Conservation (phyloP, 2,888 invertebrate species). For the Biston stratarius region DNA sequence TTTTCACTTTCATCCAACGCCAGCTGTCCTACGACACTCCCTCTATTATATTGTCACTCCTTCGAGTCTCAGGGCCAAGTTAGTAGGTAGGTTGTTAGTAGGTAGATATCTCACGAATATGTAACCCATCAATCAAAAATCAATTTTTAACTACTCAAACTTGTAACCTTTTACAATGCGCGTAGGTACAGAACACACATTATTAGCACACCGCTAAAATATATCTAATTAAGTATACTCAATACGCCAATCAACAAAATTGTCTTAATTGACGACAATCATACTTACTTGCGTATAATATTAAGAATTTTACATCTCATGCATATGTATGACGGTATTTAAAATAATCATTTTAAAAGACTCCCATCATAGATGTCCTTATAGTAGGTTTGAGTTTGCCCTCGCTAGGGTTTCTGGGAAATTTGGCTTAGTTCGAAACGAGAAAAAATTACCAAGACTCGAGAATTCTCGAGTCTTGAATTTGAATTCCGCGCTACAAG, state of each 20-base stretch:
- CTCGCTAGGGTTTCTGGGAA: too few species aligned
- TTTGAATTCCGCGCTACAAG: too few species aligned
- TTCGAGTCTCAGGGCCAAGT: too few species aligned
- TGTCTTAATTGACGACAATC: constrained; percentile 60
- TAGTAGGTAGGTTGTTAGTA: not conserved
- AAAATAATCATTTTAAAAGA: constrained; percentile 64
- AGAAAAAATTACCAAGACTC: too few species aligned
- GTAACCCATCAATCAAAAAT: not conserved
- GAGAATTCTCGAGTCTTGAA: too few species aligned
- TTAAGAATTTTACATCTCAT: constrained; percentile 48
- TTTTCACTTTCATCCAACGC: too few species aligned
- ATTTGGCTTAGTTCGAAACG: too few species aligned
- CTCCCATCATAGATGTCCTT: constrained; percentile 66
- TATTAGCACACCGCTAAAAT: constrained; percentile 6
- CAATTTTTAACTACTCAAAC: not conserved
- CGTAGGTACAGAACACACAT: not conserved
- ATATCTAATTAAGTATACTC: constrained; percentile 23
- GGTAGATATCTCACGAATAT: not conserved
- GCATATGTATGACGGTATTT: constrained; percentile 49
- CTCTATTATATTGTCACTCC: too few species aligned
- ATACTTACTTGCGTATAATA: constrained; percentile 46
- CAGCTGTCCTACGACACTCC: too few species aligned
- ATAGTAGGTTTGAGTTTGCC: constrained; percentile 65
- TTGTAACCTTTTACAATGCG: constrained; percentile 1
- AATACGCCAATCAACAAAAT: constrained; percentile 38